Evolutionary conservation across 1,140 invertebrate species (phyloP).

Genomic region (Vanessa tameamea): DNA sequence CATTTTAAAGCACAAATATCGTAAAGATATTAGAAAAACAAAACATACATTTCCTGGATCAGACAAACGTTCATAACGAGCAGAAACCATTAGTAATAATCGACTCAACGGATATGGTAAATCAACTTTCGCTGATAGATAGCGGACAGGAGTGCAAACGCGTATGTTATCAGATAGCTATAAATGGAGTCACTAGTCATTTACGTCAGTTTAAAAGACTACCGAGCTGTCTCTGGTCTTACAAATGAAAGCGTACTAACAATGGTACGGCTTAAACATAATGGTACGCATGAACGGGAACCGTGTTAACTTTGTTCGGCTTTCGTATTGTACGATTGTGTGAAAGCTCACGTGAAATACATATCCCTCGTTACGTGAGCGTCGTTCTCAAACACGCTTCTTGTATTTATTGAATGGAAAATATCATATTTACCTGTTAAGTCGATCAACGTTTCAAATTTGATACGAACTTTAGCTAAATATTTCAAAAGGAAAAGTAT

Average conservation of each 20-base stretch:
- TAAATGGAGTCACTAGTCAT: conserved; percentile 26
- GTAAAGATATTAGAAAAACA: neutral
- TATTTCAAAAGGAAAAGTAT: too few species aligned
- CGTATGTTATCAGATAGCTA: conserved; percentile 39
- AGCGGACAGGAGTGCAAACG: conserved; percentile 38
- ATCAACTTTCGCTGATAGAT: conserved; percentile 49
- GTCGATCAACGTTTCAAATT: too few species aligned
- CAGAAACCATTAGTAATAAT: conserved; percentile 26
- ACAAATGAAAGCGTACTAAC: conserved; percentile 28
- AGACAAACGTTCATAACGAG: conserved; percentile 6
- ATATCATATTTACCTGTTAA: too few species aligned
- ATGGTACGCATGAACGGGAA: conserved; percentile 12
- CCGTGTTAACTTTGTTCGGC: conserved; percentile 7
- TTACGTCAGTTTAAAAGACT: conserved; percentile 29
- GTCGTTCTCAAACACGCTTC: neutral
- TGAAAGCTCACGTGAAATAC: conserved; percentile 16
- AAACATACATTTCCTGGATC: neutral
- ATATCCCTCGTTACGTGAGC: neutral
- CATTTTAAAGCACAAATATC: neutral
- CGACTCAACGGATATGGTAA: conserved; percentile 41
- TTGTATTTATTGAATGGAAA: neutral
- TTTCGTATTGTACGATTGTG: conserved; percentile 13
- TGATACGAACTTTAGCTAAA: too few species aligned
- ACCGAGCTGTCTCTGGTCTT: conserved; percentile 9
- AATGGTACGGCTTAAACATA: conserved; percentile 27